Conservation (phyloP, 2,113 vertebrate species). For the Sprattus sprattus region DNA sequence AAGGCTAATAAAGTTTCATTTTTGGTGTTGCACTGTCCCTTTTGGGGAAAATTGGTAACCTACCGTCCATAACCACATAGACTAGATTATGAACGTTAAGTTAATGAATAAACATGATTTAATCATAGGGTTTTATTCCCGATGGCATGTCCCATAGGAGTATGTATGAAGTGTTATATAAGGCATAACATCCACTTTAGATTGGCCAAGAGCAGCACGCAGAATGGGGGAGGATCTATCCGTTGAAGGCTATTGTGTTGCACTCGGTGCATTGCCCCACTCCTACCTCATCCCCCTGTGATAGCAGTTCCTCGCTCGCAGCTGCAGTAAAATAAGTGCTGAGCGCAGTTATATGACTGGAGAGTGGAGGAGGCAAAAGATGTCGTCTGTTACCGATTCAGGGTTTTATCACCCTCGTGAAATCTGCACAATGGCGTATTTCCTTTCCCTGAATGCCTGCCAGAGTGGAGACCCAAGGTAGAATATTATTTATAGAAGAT, state of each 20-base stretch:
- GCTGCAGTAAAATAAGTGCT: constrained; percentile 17
- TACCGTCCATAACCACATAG: neutral
- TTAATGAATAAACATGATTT: neutral
- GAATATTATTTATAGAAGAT: constrained; percentile 10
- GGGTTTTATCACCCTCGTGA: neutral
- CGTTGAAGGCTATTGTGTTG: neutral
- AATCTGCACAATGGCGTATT: neutral
- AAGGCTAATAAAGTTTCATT: neutral
- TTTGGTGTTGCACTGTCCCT: neutral
- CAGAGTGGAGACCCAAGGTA: neutral
- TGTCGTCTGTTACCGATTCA: neutral
- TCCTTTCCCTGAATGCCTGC: neutral
- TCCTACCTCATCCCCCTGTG: neutral
- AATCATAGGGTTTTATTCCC: neutral
- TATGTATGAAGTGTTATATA: neutral
- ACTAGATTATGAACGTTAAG: neutral
- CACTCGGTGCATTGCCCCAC: neutral
- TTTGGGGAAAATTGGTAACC: neutral
- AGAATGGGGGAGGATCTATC: neutral
- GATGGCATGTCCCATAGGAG: neutral
- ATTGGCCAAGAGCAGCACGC: neutral
- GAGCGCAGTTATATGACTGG: neutral
- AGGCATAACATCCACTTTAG: neutral
- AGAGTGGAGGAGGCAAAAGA: neutral
- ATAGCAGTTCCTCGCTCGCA: neutral